A percentile compares a stretch with the other conserved stretches of the same genome.
phyloP scores from a whole-genome alignment of 1,140 invertebrate species.

The Brevipalpus yothersi region DNA sequence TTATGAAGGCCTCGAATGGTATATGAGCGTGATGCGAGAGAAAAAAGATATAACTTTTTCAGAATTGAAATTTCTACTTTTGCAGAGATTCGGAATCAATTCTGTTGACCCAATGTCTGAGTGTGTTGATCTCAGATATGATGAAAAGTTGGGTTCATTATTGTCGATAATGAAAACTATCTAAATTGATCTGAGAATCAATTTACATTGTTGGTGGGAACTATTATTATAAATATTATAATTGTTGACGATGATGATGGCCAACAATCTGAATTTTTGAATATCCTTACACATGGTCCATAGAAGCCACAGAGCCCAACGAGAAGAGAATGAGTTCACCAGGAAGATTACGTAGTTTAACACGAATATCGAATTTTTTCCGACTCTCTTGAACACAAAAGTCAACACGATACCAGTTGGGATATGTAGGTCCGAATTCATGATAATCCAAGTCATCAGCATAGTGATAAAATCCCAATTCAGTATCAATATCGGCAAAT shows the following conservation, averaged over 20 bases:
- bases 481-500: too few species aligned
- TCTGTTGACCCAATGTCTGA: neutral
- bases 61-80: too few species aligned
- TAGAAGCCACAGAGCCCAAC: conserved; percentile 11
- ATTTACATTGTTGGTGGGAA: too few species aligned
- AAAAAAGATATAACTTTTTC: too few species aligned
- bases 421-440: neutral
- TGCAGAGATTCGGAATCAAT: neutral
- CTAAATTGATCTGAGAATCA: too few species aligned
- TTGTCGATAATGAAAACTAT: too few species aligned
- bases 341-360: neutral
- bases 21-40: too few species aligned
- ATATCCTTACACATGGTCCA: too few species aligned
- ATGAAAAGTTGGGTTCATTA: neutral
- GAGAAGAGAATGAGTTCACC: conserved; percentile 7
- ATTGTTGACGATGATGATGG: too few species aligned
- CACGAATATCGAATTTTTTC: neutral
- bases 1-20: too few species aligned
- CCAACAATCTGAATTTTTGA: too few species aligned
- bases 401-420: neutral
- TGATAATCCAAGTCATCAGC: neutral
- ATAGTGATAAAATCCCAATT: neutral
- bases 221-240: too few species aligned
- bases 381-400: neutral
- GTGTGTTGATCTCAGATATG: neutral